Percentiles rank a stretch among this genome's conserved stretches.
These are phyloP conservation scores for Acrossocheilus fasciatus DNA, from an alignment of 2,797 vertebrate genomes.

Conservation along the genomic window DNA sequence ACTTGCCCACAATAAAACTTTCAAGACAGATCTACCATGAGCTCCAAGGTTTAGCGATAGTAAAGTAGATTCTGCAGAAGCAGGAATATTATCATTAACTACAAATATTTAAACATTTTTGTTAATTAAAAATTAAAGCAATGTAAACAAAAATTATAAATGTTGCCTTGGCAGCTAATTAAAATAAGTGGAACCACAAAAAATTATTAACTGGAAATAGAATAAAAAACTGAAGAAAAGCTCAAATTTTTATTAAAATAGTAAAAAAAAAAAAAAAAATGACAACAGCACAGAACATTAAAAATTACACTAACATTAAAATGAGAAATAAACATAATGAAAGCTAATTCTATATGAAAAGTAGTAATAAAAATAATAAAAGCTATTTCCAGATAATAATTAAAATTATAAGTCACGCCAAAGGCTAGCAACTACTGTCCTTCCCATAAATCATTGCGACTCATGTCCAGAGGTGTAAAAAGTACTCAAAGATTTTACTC, in stretches of 20 bases:
- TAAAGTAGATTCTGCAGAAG: background rate
- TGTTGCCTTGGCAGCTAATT: background rate
- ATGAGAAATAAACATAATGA: background rate
- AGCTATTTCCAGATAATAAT: background rate
- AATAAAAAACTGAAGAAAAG: background rate
- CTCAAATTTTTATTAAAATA: background rate
- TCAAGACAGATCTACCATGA: slow-evolving; percentile 10
- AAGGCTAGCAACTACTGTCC: background rate
- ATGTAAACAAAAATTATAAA: background rate
- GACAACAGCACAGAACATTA: background rate
- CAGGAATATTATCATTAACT: background rate
- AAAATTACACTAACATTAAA: background rate
- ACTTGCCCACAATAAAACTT: background rate
- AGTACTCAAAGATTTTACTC: no score
- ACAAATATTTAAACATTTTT: background rate
- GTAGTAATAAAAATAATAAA: background rate
- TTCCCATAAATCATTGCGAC: background rate
- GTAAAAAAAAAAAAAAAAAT: background rate
- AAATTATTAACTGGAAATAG: background rate
- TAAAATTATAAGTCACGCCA: background rate
- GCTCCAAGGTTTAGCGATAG: background rate
- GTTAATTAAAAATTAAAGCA: background rate
- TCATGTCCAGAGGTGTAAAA: background rate
- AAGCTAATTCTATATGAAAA: background rate
- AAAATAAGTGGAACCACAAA: background rate